These are phyloP conservation scores for Denticeps clupeoides DNA, from an alignment of 2,797 vertebrate genomes.

Conservation along the genomic window DNA sequence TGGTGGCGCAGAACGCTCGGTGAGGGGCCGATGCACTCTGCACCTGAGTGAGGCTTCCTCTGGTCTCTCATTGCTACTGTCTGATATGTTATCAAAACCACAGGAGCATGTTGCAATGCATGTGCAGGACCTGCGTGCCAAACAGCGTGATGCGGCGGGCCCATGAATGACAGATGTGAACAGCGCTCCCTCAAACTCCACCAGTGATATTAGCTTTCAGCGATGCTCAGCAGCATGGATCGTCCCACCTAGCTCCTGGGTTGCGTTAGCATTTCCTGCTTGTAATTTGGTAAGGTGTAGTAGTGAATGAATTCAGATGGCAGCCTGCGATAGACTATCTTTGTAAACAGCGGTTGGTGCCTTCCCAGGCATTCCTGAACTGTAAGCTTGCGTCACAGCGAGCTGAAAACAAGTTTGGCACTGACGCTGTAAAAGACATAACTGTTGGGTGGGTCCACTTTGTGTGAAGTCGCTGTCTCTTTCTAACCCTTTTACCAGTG, in stretches of 20 bases:
- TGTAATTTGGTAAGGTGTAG: no score
- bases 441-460: constrained; percentile 18
- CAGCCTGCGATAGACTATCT: not conserved
- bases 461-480: constrained; percentile 11
- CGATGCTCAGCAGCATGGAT: no score
- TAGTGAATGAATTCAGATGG: no score
- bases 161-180: constrained; percentile 8
- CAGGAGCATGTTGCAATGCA: constrained; percentile 26
- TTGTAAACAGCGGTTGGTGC: constrained; percentile 1
- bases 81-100: constrained; percentile 31
- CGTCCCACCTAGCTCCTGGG: no score
- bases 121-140: constrained; percentile 23
- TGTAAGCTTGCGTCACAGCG: constrained; percentile 11
- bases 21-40: constrained; percentile 38
- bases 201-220: no score
- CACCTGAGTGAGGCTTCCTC: constrained; percentile 33
- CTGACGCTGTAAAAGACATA: constrained; percentile 14
- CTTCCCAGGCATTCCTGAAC: constrained; percentile 10
- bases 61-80: constrained; percentile 1
- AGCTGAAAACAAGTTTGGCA: constrained; percentile 21
- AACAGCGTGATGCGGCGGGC: constrained; percentile 10
- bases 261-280: no score
- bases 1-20: constrained; percentile 30
- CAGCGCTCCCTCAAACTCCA: no score
- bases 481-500: not conserved